Base-by-base conservation (phyloP, 2,888 invertebrate genomes). In the Diplazon laetatorius region DNA sequence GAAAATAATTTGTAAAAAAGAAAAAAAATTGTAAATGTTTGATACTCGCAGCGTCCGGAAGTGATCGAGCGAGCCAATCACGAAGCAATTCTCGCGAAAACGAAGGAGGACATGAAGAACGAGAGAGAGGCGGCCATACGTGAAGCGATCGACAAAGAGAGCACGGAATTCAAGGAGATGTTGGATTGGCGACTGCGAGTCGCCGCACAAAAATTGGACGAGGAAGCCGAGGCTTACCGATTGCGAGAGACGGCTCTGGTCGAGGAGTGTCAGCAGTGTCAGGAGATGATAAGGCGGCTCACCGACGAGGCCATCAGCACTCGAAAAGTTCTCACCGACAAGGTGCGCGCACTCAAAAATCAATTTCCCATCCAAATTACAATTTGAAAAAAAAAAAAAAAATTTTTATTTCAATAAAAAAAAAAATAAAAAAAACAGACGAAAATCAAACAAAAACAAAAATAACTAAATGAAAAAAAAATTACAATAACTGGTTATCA, bases 261-360 rank as follows among this genome's bases (percentile, higher is more conserved):
- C 10, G 92, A 94, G 63, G 95, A 96, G 86, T 94, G 94, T 83
- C 92, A 92, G 79, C 94, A 94, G 87, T 93, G 95, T 84, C 94
- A 95, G 83, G 93, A 93, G 68, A 94, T 94, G 0, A 94, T 96
- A 78, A 93, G 94, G 82, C 93, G 94, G 84, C 91, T 96, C 44
- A 93, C 94, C 0, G 95, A 95, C 84, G 93, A 93, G 0, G 94
- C 95, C 84, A 93, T 93, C 55, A 93, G 93, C 57, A 93, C 93
- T 74, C 91, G 91, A 52, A 92, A 92, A 82, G 90, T 89, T 82
- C 84, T 93, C 0, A 89, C 91, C 66, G 92, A 92, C 70, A 92
- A 87, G 85, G 87, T 86, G 12, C n/a, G n/a, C n/a, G n/a, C n/a
- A n/a, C n/a, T n/a, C n/a, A n/a, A n/a, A n/a, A n/a, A n/a, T n/a